Evolutionary conservation across 2,113 vertebrate species (phyloP), one percentile per base, ranked within the genome.

Genomic region (Chlorodrepanis virens): DNA sequence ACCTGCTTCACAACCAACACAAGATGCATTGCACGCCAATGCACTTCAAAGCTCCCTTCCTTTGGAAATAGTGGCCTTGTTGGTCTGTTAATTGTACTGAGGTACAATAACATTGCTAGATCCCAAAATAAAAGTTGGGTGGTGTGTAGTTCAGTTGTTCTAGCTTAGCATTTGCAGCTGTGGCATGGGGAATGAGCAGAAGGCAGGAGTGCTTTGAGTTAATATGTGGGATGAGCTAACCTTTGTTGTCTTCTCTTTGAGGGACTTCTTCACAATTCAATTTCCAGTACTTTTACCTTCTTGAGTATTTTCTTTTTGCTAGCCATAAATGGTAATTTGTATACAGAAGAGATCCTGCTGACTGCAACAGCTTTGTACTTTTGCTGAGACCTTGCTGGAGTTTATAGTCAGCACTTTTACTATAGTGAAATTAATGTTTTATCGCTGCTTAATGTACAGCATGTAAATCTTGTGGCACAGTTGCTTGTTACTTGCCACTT

Each of bases 391-490:
- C 69, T 71, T 83, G 37, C n/a, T 76, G 50, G 44, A 93, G 56
- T 68, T 94, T 68, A 76, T 44, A 78, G 94, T 93, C 94, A 96
- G 90, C 85, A 37, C 81, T 95, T 96, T 96, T 87, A 60, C 61
- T 78, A 5, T 40, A 40, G n/a, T 80, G 54, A 93, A 96, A 94
- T 93, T 93, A 95, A 84, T 90, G 79, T 90, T 91, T 93, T 91
- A 85, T 95, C 93, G 50, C 63, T 92, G 37, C 37, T 89, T 94
- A 89, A 93, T 86, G 68, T 92, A 88, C 47, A 95, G 83, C 79
- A 89, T 21, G 86, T 83, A 90, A 86, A 74, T 94, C 61, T 64
- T 67, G n/a, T 77, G 70, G 13, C 85, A 92, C 54, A 92, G 60
- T 71, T 92, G 33, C 56, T 93, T 77, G 71, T 90, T 83, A 47